Base-by-base conservation (phyloP, 2,888 invertebrate genomes). In the Dyspetes luteomarginatus region DNA sequence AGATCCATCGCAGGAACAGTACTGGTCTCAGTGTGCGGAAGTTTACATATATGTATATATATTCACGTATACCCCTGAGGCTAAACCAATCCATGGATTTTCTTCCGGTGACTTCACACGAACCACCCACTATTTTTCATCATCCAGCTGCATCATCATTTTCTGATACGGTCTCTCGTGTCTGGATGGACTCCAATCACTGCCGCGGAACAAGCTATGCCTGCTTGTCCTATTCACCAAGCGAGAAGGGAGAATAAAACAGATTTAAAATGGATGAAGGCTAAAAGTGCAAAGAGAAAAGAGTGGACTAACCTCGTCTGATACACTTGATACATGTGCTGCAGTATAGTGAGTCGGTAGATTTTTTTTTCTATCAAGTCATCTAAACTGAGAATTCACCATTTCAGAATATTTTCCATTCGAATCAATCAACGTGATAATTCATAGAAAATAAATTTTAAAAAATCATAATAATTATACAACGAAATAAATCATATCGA, bases 21-120 rank as follows among this genome's bases (percentile, higher is more conserved):
- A 56, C 28, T 9, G 60, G 67, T 60, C 75, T 68, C 68, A 26
- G 19, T 36, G 64, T 9, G 30, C 41, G 52, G 62, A 68, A 48
- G 43, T 69, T 64, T 43, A 69, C 19, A 43, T 19, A 28, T 9
- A 58, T 26, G 48, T 22, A n/a, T 12, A 26, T 26, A 3, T 68
- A 48, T 22, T 55, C 28, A 56, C 56, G 55, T 41, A 77, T 55
- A 62, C 87, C 89, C 86, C 89, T 85, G 84, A 85, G 89, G 90
- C 90, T 89, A 90, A 90, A 91, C 88, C 91, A 91, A 91, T 91
- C 90, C 89, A 89, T 90, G 91, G 90, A 90, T 91, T 90, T 90
- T 90, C 89, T 90, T 90, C 89, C 89, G 85, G 88, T 87, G 89
- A 89, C 90, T 91, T 88, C 86, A 86, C 88, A 88, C 86, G 85